Conservation (phyloP, 2,888 invertebrate genomes). For the Lepetodrilus schrolli region DNA sequence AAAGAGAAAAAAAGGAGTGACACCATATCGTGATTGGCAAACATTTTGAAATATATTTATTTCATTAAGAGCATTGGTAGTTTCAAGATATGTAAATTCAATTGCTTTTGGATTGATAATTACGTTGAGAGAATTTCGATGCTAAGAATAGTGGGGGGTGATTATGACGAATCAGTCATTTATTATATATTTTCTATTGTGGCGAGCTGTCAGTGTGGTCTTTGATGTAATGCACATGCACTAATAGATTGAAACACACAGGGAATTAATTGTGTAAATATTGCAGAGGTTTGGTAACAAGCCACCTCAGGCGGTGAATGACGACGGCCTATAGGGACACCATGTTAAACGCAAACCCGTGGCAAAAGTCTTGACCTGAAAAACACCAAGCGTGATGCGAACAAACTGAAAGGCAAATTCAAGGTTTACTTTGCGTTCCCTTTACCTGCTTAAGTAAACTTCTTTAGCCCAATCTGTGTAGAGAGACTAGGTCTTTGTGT, state of each 20-base stretch:
- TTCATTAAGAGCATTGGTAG: too few relatives aligned
- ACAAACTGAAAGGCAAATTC: constrained; percentile 12
- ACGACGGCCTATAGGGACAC: neutral
- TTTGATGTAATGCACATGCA: neutral
- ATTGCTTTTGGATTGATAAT: too few relatives aligned
- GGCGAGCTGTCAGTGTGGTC: too few relatives aligned
- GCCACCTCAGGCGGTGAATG: neutral
- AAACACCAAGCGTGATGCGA: neutral
- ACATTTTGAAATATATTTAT: too few relatives aligned
- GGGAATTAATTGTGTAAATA: constrained; percentile 29
- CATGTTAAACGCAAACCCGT: constrained; percentile 5
- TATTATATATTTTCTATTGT: too few relatives aligned
- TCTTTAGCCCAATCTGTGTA: constrained; percentile 11
- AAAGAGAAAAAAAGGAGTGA: too few relatives aligned
- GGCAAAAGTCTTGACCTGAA: constrained; percentile 29
- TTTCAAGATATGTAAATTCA: too few relatives aligned
- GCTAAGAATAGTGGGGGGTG: too few relatives aligned
- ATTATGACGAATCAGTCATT: too few relatives aligned
- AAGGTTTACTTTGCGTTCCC: constrained; percentile 18
- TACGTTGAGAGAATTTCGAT: too few relatives aligned
- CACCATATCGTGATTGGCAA: too few relatives aligned
- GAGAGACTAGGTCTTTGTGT: neutral
- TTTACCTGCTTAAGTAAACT: constrained; percentile 27
- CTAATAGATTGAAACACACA: constrained; percentile 27
- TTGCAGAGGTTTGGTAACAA: neutral